Evolutionary conservation across 1,140 invertebrate species (phyloP).

Genomic region (Scaptomyza pallida): DNA sequence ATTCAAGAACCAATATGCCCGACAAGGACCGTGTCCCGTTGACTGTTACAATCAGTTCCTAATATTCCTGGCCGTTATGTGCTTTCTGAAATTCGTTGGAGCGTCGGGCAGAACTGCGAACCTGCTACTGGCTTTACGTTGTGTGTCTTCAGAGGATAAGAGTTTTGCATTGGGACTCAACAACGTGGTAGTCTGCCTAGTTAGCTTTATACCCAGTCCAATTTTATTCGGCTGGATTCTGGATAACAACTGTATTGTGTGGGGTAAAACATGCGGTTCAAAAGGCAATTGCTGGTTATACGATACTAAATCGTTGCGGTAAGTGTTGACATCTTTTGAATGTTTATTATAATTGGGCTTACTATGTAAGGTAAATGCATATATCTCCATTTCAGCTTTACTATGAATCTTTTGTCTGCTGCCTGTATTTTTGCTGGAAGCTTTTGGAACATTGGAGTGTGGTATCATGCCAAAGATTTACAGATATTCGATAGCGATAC

Average conservation of each 20-base stretch:
- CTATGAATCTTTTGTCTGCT: constrained; percentile 87
- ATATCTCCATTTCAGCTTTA: constrained; percentile 78
- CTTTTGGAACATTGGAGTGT: constrained; percentile 87
- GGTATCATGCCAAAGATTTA: constrained; percentile 88
- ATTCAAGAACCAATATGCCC: constrained; percentile 39
- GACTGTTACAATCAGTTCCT: constrained; percentile 88
- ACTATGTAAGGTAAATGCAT: not conserved
- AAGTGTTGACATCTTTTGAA: not conserved
- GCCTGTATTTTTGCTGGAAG: constrained; percentile 86
- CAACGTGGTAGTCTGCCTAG: constrained; percentile 87
- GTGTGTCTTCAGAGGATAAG: constrained; percentile 89
- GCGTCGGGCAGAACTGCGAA: constrained; percentile 88
- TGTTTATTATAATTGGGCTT: too few species aligned
- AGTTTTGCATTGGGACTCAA: constrained; percentile 88
- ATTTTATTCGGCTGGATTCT: constrained; percentile 90
- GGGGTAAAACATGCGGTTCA: constrained; percentile 89
- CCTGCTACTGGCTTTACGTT: constrained; percentile 88
- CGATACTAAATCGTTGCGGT: constrained; percentile 85
- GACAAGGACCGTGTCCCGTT: constrained; percentile 87
- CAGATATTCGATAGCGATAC: constrained; percentile 88
- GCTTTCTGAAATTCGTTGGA: constrained; percentile 87
- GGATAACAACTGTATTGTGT: constrained; percentile 89
- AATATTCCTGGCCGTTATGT: constrained; percentile 87
- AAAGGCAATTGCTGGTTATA: constrained; percentile 91
- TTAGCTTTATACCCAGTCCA: constrained; percentile 89